phyloP scores from a whole-genome alignment of 2,113 vertebrate species.

The Megaptera novaeangliae region DNA sequence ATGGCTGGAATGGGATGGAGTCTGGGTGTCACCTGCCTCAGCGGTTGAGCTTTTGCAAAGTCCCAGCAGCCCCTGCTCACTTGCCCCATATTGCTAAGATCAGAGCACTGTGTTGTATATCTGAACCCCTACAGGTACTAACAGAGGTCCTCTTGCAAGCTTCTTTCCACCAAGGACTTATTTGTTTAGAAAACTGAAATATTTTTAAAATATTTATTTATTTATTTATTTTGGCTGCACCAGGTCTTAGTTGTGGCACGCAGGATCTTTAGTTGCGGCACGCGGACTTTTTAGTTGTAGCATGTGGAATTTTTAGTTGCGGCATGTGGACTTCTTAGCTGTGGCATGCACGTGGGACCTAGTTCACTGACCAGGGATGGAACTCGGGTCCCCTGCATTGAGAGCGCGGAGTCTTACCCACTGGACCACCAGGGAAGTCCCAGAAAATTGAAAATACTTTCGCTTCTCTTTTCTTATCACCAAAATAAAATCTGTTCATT shows the following conservation, averaged over 20 bases:
- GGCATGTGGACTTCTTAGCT: no score
- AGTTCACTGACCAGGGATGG: no score
- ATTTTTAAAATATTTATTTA: no score
- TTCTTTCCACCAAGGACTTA: neutral
- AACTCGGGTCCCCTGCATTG: no score
- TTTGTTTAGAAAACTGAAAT: constrained; percentile 9
- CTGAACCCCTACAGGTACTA: neutral
- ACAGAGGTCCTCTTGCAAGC: neutral
- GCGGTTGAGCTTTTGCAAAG: neutral
- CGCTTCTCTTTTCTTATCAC: constrained; percentile 23
- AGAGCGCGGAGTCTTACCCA: no score
- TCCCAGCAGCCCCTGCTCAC: neutral
- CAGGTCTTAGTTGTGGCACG: no score
- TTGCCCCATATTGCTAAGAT: neutral
- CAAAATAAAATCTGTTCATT: constrained; percentile 29
- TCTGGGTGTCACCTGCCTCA: neutral
- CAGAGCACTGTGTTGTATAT: neutral
- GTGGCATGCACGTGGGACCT: no score
- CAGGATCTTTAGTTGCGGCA: no score
- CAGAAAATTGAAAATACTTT: constrained; percentile 23
- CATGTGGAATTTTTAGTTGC: no score
- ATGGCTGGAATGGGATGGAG: neutral
- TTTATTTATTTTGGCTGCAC: no score
- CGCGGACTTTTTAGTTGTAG: no score
- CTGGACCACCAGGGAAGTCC: no score